phyloP scores from a whole-genome alignment of 2,797 vertebrate genomes.

The Lophius americanus region DNA sequence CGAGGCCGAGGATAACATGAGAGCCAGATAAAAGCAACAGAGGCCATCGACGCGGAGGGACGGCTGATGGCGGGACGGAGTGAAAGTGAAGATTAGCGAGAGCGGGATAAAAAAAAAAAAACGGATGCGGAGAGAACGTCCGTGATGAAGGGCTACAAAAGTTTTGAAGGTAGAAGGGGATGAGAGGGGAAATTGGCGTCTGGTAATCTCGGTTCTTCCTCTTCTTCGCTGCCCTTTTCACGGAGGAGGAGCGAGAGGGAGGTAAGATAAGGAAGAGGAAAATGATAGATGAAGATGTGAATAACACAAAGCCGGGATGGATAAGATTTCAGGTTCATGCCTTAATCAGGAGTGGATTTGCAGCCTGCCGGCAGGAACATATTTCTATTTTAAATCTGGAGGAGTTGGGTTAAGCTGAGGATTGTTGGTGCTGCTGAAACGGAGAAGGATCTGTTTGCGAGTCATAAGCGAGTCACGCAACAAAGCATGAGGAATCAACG shows the following conservation, averaged over 20 bases:
- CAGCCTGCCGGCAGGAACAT: slow-evolving; percentile 19
- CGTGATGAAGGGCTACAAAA: slow-evolving; percentile 64
- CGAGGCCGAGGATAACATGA: slow-evolving; percentile 20
- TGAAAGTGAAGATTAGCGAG: slow-evolving; percentile 51
- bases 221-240: slow-evolving; percentile 43
- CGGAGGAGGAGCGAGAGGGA: slow-evolving; percentile 1
- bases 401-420: slow-evolving; percentile 39
- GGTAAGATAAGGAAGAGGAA: slow-evolving; percentile 35
- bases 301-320: slow-evolving; percentile 49
- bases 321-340: slow-evolving; percentile 65
- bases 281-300: slow-evolving; percentile 55
- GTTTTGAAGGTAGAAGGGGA: slow-evolving; percentile 64
- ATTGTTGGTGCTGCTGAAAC: slow-evolving; percentile 27
- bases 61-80: slow-evolving; percentile 17
- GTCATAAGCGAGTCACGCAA: slow-evolving; percentile 71
- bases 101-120: slow-evolving; percentile 67
- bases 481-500: slow-evolving; percentile 72
- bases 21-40: slow-evolving; percentile 67
- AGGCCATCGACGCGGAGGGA: slow-evolving; percentile 50
- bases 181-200: slow-evolving; percentile 56
- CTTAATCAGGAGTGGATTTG: slow-evolving; percentile 71
- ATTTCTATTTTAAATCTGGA: slow-evolving; percentile 52
- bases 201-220: slow-evolving; percentile 61
- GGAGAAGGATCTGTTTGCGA: slow-evolving; percentile 30
- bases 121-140: slow-evolving; percentile 18